These are phyloP conservation scores for Takifugu flavidus DNA, from an alignment of 2,113 vertebrate species.

Conservation along the genomic window DNA sequence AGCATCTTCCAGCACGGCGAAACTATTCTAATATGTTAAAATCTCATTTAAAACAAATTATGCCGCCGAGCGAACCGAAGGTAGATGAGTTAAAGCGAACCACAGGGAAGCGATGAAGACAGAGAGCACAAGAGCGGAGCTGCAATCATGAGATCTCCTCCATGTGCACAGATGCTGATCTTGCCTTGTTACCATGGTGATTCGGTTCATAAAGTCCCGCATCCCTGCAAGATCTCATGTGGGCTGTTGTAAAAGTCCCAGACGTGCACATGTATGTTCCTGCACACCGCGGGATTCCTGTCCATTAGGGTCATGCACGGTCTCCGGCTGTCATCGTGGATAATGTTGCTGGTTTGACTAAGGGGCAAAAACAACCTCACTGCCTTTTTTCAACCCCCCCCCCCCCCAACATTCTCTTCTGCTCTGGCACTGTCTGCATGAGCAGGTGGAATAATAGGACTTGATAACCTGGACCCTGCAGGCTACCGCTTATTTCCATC, in stretches of 20 bases:
- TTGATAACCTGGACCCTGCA: constrained; percentile 26
- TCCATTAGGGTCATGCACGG: constrained; percentile 7
- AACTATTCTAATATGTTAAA: constrained; percentile 60
- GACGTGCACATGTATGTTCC: neutral
- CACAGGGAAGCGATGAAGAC: constrained; percentile 17
- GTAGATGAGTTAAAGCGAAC: constrained; percentile 57
- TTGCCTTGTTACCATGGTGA: constrained; percentile 48
- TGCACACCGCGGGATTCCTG: neutral
- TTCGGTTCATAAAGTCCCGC: constrained; percentile 29
- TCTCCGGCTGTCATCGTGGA: constrained; percentile 11
- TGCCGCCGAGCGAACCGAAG: constrained; percentile 46
- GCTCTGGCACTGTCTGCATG: constrained; percentile 18
- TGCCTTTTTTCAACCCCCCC: neutral
- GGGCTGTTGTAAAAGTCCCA: constrained; percentile 1
- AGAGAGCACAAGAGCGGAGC: constrained; percentile 11
- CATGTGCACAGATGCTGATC: constrained; percentile 22
- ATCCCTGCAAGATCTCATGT: constrained; percentile 9
- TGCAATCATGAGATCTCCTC: constrained; percentile 35
- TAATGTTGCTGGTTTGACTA: constrained; percentile 15
- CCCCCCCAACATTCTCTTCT: neutral
- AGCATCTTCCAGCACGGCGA: constrained; percentile 41
- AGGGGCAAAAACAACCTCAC: neutral
- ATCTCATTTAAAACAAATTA: constrained; percentile 67
- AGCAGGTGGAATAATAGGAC: constrained; percentile 29
- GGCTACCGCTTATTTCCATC: constrained; percentile 23